phyloP scores from a whole-genome alignment of 1,140 invertebrate genomes.

The Drosophila lacertosa region DNA sequence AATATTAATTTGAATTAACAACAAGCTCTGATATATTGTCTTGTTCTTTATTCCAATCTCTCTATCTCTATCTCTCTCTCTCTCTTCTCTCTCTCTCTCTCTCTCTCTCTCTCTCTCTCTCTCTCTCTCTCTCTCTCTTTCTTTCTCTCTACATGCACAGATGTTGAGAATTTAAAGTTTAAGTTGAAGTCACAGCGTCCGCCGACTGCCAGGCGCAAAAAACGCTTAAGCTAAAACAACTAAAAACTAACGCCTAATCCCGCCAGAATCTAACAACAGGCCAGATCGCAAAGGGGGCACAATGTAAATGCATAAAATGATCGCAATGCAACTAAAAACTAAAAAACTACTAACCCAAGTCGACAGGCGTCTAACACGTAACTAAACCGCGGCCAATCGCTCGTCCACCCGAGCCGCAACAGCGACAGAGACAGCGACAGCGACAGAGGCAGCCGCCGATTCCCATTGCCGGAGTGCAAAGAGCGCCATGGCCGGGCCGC shows the following conservation, averaged over 20 bases:
- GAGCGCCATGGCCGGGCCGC: constrained; percentile 72
- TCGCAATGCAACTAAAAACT: constrained; percentile 66
- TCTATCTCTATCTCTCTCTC: constrained; percentile 20
- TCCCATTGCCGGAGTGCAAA: not conserved
- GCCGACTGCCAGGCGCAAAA: constrained; percentile 11
- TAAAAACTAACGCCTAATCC: constrained; percentile 8
- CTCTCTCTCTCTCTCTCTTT: constrained; percentile 23
- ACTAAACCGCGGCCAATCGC: constrained; percentile 33
- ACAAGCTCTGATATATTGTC: constrained; percentile 30
- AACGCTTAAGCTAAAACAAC: not conserved
- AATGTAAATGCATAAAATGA: constrained; percentile 38
- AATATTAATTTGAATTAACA: constrained; percentile 13
- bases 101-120: constrained; percentile 30
- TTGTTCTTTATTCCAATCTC: constrained; percentile 39
- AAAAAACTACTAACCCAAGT: constrained; percentile 54
- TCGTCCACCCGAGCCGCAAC: not conserved
- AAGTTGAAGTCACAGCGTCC: constrained; percentile 12
- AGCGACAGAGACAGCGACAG: not conserved
- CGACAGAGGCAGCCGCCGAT: constrained; percentile 1
- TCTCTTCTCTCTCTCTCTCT: constrained; percentile 28
- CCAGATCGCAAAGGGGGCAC: not conserved
- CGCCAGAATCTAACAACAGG: constrained; percentile 3
- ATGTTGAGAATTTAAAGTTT: constrained; percentile 35
- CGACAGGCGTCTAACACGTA: constrained; percentile 31
- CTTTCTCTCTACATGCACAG: constrained; percentile 43